Base-by-base conservation (phyloP, 1,140 invertebrate genomes). In the Drosophila mayri region DNA sequence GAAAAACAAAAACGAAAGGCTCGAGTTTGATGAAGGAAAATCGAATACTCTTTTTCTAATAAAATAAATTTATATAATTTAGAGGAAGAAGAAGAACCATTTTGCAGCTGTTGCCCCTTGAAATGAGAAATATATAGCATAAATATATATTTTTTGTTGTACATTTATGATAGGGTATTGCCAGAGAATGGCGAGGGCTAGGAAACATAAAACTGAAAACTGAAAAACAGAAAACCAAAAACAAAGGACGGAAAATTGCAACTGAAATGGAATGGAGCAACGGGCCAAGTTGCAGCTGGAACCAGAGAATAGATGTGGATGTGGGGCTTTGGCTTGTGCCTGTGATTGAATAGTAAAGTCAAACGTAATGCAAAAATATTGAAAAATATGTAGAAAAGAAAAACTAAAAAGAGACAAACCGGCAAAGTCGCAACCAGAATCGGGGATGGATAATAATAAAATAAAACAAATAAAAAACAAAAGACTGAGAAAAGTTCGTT, bases 1-100 rank as follows among this genome's bases (percentile, higher is more conserved):
- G 47, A 44, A 60, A 74, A 50, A 70, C 38, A 66, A 62, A 46
- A 58, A 68, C 76, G 50, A 70, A 78, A 66, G 9, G 71, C 44
- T 46, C 4, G 2, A 12, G 3, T 25, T 20, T 37, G 4, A 22
- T 16, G 16, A 16, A 28, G 59, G 22, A 40, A 11, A 7, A 3
- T 25, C 6, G 1, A 28, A 40, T 63, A 64, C 64, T 20, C 64
- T 67, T 32, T 47, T 25, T 9, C 4, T 5, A n/a, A 32, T 44
- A 40, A 16, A 32, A 44, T 40, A 38, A 35, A 43, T 18, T 38
- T 8, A 35, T 46, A 16, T 0, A 63, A 54, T 20, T 22, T 22
- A 3, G 4, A 58, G n/a, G n/a, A n/a, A n/a, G 35, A 47, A 47
- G 12, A 16, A 6, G 0, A 16, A 4, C 12, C 3, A 47, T 25